Conservation (phyloP, 2,797 vertebrate genomes). For the Coreius guichenoti region DNA sequence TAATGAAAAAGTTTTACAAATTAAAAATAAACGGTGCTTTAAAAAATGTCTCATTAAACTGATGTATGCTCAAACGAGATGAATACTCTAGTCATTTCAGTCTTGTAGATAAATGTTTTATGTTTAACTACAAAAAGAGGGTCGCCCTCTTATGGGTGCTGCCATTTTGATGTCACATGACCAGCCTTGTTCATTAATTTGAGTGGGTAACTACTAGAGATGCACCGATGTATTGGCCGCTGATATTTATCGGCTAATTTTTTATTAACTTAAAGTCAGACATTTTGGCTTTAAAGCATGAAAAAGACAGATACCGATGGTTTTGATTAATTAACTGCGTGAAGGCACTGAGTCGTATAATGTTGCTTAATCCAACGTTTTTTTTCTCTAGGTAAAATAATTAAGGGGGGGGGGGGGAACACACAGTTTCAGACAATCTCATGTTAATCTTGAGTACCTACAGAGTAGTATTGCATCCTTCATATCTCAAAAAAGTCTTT, state of each 20-base stretch:
- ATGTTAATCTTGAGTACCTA: no score
- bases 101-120: neutral
- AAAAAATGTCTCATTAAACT: neutral
- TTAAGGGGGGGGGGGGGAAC: no score
- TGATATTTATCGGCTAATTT: neutral
- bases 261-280: neutral
- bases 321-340: neutral
- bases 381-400: neutral
- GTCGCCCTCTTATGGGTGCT: constrained; percentile 13
- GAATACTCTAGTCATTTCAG: neutral
- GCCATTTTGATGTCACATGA: constrained; percentile 34
- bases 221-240: accelerated
- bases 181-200: neutral
- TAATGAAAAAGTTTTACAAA: neutral
- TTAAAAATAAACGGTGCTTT: neutral
- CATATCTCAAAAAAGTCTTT: no score
- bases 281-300: neutral
- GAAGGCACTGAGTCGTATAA: neutral
- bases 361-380: neutral
- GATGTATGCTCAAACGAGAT: neutral
- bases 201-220: neutral
- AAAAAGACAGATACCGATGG: neutral
- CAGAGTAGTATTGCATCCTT: no score
- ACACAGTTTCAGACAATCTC: no score
- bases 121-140: neutral